phyloP scores from a whole-genome alignment of 2,797 vertebrate genomes.

The Agapornis canus region DNA sequence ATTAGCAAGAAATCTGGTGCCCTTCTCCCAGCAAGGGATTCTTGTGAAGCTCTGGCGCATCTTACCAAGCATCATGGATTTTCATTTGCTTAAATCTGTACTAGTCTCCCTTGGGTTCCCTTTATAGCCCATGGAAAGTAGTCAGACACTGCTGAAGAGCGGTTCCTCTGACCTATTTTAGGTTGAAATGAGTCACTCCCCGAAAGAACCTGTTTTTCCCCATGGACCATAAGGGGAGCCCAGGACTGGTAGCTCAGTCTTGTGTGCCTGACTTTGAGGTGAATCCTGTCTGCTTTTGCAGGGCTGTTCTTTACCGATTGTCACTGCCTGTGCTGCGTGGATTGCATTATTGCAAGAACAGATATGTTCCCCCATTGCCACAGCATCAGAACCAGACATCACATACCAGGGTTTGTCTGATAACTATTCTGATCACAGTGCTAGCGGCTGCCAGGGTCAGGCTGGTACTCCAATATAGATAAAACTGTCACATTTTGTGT shows the following conservation, averaged over 20 bases:
- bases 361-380: not conserved
- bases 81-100: not conserved
- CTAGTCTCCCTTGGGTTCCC: not conserved
- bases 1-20: slow-evolving; percentile 56
- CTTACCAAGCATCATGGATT: not conserved
- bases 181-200: slow-evolving; percentile 17
- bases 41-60: rapidly evolving
- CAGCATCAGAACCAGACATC: not conserved
- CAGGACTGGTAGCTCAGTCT: slow-evolving; percentile 26
- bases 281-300: not conserved
- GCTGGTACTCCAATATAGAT: slow-evolving; percentile 2
- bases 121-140: slow-evolving; percentile 16
- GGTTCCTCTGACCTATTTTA: slow-evolving; percentile 56
- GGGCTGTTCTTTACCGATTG: not conserved
- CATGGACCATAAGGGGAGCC: not conserved
- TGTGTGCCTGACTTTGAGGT: not conserved
- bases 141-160: slow-evolving; percentile 2
- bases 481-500: slow-evolving; percentile 44
- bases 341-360: not conserved
- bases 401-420: not conserved
- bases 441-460: slow-evolving; percentile 41
- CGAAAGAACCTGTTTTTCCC: slow-evolving; percentile 62
- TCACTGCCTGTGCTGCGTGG: rapidly evolving
- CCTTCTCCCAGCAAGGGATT: not conserved
- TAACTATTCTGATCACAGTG: slow-evolving; percentile 58